Percentiles rank a stretch among this genome's conserved stretches.
Evolutionary conservation across 2,113 vertebrate genomes (phyloP).

Genomic region (Tachysurus vachellii): DNA sequence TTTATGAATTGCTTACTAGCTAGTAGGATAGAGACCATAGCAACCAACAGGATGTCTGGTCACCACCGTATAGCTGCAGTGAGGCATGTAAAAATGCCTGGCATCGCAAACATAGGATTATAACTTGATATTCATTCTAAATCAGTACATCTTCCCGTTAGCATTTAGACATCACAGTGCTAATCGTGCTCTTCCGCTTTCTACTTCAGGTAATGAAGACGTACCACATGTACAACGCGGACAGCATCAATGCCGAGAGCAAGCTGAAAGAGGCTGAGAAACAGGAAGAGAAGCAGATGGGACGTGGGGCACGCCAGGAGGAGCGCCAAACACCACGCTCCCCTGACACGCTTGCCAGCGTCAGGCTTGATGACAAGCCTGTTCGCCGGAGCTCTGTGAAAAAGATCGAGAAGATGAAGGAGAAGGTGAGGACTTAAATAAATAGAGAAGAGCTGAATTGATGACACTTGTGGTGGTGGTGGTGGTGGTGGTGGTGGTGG

Average conservation of each 20-base stretch:
- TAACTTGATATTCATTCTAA: neutral
- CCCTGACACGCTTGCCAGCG: slow-evolving; percentile 86
- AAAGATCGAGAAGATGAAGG: slow-evolving; percentile 99
- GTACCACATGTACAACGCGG: slow-evolving; percentile 97
- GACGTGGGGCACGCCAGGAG: slow-evolving; percentile 89
- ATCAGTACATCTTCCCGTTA: neutral
- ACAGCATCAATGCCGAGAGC: slow-evolving; percentile 97
- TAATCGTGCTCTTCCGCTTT: neutral
- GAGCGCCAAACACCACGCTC: slow-evolving; percentile 91
- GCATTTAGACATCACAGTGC: neutral
- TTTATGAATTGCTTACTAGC: neutral
- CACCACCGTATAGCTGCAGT: neutral
- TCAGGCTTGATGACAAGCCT: slow-evolving; percentile 90
- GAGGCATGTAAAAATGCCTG: neutral
- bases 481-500: slow-evolving; percentile 4
- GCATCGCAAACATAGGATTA: neutral
- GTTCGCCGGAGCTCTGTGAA: slow-evolving; percentile 94
- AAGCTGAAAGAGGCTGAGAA: slow-evolving; percentile 98
- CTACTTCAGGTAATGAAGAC: slow-evolving; percentile 94
- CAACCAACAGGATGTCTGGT: neutral
- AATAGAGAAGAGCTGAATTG: neutral
- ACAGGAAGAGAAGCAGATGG: slow-evolving; percentile 98
- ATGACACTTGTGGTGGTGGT: neutral
- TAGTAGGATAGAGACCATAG: neutral
- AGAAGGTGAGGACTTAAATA: slow-evolving; percentile 80